phyloP scores from a whole-genome alignment of 2,113 vertebrate genomes.

The Prionailurus viverrinus region DNA sequence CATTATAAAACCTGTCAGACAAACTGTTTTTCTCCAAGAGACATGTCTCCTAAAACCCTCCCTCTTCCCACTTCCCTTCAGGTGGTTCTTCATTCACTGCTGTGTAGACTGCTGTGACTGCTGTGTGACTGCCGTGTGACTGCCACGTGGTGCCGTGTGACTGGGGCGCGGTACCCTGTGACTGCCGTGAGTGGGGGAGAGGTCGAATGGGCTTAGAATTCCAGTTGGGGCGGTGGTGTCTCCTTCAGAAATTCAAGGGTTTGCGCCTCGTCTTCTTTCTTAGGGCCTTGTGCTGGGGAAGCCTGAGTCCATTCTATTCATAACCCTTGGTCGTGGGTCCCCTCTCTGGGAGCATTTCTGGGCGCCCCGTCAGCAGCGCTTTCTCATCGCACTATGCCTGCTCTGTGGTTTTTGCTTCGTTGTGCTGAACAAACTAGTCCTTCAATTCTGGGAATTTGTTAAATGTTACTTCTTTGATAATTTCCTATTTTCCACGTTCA shows the following conservation, averaged over 20 bases:
- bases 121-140: fast-evolving
- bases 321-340: background rate
- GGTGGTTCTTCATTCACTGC: background rate
- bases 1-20: background rate
- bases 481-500: background rate
- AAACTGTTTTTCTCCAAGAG: background rate
- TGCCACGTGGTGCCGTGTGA: background rate
- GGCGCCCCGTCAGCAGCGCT: background rate
- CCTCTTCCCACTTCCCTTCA: background rate
- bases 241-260: background rate
- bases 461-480: background rate
- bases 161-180: background rate
- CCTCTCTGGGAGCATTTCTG: background rate
- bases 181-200: background rate
- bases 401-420: background rate
- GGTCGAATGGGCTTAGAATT: background rate
- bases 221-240: background rate
- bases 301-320: background rate
- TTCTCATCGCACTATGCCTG: background rate
- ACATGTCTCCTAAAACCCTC: background rate
- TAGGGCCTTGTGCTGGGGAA: background rate
- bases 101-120: background rate
- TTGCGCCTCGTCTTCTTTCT: too few species aligned
- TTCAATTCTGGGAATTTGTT: background rate
- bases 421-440: background rate